A percentile compares a stretch with the other conserved stretches of the same genome.
Conservation (phyloP, 2,113 vertebrate genomes). For the Cranoglanis bouderius region DNA sequence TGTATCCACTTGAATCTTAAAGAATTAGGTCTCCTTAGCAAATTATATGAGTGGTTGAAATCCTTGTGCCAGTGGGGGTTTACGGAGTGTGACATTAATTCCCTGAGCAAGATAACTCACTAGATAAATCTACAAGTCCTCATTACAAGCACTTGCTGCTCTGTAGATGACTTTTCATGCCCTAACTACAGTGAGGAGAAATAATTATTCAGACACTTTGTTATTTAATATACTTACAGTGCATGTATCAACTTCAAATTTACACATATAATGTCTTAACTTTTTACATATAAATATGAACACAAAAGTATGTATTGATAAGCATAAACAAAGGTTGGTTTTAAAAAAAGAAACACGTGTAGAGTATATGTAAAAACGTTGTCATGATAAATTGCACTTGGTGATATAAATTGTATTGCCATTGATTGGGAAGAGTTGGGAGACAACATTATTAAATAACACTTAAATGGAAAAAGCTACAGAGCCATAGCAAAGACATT, state of each 20-base stretch:
- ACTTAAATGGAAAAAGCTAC: not conserved
- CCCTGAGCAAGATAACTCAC: constrained; percentile 68
- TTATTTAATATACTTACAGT: not conserved
- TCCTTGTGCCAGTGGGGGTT: constrained; percentile 57
- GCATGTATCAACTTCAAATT: not conserved
- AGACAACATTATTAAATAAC: not conserved
- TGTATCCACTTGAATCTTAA: constrained; percentile 60
- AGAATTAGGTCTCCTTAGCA: constrained; percentile 75
- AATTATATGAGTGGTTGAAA: constrained; percentile 63
- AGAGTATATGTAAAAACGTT: not conserved
- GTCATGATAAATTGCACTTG: not conserved
- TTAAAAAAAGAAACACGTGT: not conserved
- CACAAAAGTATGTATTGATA: not conserved
- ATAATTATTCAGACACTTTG: not conserved
- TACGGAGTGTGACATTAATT: constrained; percentile 74
- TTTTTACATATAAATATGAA: not conserved
- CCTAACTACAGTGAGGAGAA: not conserved
- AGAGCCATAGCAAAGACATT: too few relatives aligned
- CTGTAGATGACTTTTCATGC: not conserved
- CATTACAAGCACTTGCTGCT: constrained; percentile 2
- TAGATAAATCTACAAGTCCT: constrained; percentile 58
- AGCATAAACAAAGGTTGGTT: not conserved
- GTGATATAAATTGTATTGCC: not conserved
- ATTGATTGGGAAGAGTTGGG: too few relatives aligned
- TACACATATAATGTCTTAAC: not conserved